Base-by-base conservation (phyloP, 2,113 vertebrate genomes). In the Tyto alba region DNA sequence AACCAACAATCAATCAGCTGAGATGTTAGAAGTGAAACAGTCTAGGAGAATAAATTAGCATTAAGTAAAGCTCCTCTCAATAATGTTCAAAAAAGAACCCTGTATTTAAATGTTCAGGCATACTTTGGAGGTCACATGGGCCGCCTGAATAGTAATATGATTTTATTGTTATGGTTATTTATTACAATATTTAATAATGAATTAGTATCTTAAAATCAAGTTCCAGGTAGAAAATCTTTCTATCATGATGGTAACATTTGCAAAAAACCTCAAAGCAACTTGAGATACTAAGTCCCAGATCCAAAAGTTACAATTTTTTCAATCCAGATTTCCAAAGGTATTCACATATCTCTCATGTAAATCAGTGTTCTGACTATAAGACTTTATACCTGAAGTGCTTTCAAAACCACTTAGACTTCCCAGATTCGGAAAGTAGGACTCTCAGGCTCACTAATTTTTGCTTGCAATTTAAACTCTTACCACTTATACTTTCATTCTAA, bases 1-100 rank as follows among this genome's bases (percentile, higher is more conserved):
- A 94, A 85, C 32, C 79, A 81, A 81, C 91, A 88, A 66, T 95
- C 87, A 69, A 77, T 91, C 95, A 78, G 47, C 62, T 82, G 55
- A 94, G 76, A 80, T 36, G 59, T 50, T 96, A n/a, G 26, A 91
- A 89, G 40, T 69, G 15, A 92, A 84, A 75, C 40, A 85, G 30
- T 68, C 52, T 32, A 83, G 10, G 38, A 40, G 36, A 85, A 91
- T 75, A 78, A 91, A 74, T 88, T 60, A 56, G 7, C 59, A 74
- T 68, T 87, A 94, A 91, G 66, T 57, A 71, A 94, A 89, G n/a
- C n/a, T n/a, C n/a, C n/a, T n/a, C n/a, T n/a, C n/a, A n/a, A n/a
- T n/a, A n/a, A n/a, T n/a, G n/a, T n/a, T n/a, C n/a, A n/a, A n/a
- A n/a, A 48, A 41, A 69, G 83, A 86, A 8, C 3, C 10, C 25